A percentile compares a stretch with the other conserved stretches of the same genome.
These are phyloP conservation scores for Rallus crepitans DNA, from an alignment of 2,797 vertebrate species.

Conservation along the genomic window DNA sequence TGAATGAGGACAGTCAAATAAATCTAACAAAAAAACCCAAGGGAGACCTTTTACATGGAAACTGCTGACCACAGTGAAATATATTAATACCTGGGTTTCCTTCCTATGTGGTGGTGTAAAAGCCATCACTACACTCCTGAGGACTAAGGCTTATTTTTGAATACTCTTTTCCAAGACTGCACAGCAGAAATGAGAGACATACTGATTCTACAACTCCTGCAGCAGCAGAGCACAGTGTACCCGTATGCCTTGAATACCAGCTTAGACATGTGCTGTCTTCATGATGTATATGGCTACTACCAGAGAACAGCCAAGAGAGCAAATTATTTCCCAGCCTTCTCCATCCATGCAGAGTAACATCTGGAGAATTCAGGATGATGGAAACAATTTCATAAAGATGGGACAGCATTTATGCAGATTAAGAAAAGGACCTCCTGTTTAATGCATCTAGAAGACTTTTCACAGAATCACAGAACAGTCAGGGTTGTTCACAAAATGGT, in stretches of 20 bases:
- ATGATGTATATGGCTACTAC: not conserved
- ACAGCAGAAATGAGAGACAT: not conserved
- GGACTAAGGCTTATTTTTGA: not conserved
- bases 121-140: not conserved
- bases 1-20: not conserved
- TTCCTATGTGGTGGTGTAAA: not conserved
- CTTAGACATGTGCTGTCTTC: not conserved
- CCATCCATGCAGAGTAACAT: not conserved
- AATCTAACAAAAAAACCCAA: not conserved
- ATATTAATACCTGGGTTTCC: not conserved
- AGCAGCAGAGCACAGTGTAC: not conserved
- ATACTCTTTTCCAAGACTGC: not conserved
- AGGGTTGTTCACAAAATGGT: not conserved
- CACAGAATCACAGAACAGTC: too few species aligned
- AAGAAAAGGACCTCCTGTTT: not conserved
- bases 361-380: not conserved
- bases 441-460: not conserved
- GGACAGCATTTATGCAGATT: not conserved
- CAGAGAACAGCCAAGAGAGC: not conserved
- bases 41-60: not conserved
- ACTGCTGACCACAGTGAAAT: not conserved
- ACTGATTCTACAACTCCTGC: not conserved
- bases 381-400: not conserved
- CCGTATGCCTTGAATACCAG: not conserved
- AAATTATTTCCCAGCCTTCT: not conserved